A percentile compares a stretch with the other conserved stretches of the same genome.
Conservation (phyloP, 92 coral and sea anemone genomes). For the Epizoanthus illoricatus region DNA sequence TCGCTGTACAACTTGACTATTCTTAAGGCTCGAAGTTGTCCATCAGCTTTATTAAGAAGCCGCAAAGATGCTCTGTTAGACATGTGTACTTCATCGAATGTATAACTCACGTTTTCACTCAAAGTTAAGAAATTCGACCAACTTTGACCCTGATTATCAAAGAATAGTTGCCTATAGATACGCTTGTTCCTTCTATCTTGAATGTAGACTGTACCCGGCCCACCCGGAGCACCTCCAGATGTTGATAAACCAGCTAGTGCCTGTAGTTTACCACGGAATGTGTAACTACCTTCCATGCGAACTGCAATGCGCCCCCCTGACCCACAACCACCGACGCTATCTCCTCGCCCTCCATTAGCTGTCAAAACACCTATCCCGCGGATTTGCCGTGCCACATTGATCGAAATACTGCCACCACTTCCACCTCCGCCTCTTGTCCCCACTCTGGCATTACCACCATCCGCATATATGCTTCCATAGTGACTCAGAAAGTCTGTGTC, state of each 20-base stretch:
- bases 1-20: constrained; percentile 52
- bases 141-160: constrained; percentile 54
- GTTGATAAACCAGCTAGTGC: constrained; percentile 56
- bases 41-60: constrained; percentile 34
- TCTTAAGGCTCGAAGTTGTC: constrained; percentile 32
- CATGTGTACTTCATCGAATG: constrained; percentile 55
- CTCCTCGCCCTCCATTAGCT: constrained; percentile 63
- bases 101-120: constrained; percentile 37
- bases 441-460: constrained; percentile 53
- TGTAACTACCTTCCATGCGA: constrained; percentile 32
- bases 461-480: constrained; percentile 54
- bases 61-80: constrained; percentile 55
- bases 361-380: constrained; percentile 53
- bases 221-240: constrained; percentile 39
- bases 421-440: constrained; percentile 69
- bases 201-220: constrained; percentile 64
- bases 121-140: constrained; percentile 58
- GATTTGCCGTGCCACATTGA: constrained; percentile 43
- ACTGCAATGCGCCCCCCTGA: constrained; percentile 64
- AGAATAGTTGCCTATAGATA: constrained; percentile 46
- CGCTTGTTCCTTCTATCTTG: constrained; percentile 50
- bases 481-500: constrained; percentile 38
- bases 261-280: constrained; percentile 48
- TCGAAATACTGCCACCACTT: constrained; percentile 64
- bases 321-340: constrained; percentile 62